Base-by-base conservation (phyloP, 2,797 vertebrate genomes). In the Choloepus didactylus region DNA sequence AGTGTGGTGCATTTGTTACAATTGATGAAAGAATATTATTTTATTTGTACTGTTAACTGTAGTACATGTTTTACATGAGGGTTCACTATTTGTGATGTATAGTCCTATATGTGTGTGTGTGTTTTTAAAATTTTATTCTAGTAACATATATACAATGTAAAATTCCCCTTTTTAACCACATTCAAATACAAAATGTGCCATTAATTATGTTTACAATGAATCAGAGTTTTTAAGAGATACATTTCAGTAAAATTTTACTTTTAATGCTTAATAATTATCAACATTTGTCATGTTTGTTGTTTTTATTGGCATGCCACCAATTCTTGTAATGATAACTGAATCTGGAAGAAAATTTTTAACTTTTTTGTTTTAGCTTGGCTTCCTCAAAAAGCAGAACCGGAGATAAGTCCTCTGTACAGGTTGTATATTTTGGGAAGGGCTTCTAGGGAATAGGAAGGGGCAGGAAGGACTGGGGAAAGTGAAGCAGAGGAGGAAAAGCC, bases 241-340 rank as follows among this genome's bases (percentile, higher is more conserved):
- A 59, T 12, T 67, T 59, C 73, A 77, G 46, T 76, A 59, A 66
- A 85, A 29, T 44, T 85, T 44, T 75, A 75, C 10, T 62, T 54
- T 91, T 29, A 35, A 56, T 59, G 51, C 67, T 92, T 80, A 89
- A 79, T 11, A 66, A 46, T 91, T 66, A 77, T 54, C 49, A 82
- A 10, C 19, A 91, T 75, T 91, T 91, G 9, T 54, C 29, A 66
- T 75, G 46, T 51, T 44, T 92, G 15, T 54, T 72, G 16, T 66
- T 92, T 84, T 85, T 60, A 67, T 59, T 46, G 49, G 72, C 14
- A 75, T 75, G 18, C 9, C 51, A 83, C 73, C 51, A 62, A 66
- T 75, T 66, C 35, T 85, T 92, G 23, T 59, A 54, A 75, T n/a
- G 49, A 44, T 75, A 56, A 54, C 60, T 75, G 59, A 46, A 75